These are phyloP conservation scores for Resseliella maxima DNA, from an alignment of 2,888 invertebrate genomes.

Conservation along the genomic window DNA sequence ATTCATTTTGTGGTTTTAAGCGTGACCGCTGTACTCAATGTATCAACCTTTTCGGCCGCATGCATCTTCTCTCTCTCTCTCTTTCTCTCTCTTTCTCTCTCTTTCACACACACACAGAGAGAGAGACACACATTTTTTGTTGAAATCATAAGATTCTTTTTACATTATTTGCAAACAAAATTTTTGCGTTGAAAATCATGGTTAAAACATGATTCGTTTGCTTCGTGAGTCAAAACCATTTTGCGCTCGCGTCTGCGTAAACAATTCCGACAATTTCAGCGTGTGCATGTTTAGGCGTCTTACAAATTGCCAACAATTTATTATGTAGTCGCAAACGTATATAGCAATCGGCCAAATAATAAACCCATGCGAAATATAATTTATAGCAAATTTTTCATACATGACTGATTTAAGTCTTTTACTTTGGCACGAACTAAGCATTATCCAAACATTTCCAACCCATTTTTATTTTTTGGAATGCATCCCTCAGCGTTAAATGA, in stretches of 20 bases:
- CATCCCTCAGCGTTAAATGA: no score
- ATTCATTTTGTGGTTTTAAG: slow-evolving; percentile 17
- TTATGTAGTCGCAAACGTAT: not conserved
- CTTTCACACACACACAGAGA: no score
- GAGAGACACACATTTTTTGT: no score
- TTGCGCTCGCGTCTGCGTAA: slow-evolving; percentile 14
- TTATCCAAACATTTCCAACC: not conserved
- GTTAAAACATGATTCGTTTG: not conserved
- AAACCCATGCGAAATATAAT: slow-evolving; percentile 23
- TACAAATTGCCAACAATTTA: slow-evolving; percentile 48
- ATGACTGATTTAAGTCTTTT: slow-evolving; percentile 40
- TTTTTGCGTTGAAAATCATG: not conserved
- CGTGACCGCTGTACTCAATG: not conserved
- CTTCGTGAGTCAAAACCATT: not conserved
- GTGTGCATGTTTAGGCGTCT: not conserved
- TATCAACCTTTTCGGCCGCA: not conserved
- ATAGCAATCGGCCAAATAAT: not conserved
- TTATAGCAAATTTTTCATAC: slow-evolving; percentile 6
- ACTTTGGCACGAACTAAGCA: slow-evolving; percentile 40
- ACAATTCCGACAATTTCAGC: slow-evolving; percentile 10
- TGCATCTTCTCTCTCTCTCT: no score
- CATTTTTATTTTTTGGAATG: not conserved
- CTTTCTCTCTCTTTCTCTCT: no score
- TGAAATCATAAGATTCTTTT: no score
- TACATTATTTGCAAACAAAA: not conserved